phyloP scores from a whole-genome alignment of 1,140 invertebrate genomes.

The Scaptomyza pallida region DNA sequence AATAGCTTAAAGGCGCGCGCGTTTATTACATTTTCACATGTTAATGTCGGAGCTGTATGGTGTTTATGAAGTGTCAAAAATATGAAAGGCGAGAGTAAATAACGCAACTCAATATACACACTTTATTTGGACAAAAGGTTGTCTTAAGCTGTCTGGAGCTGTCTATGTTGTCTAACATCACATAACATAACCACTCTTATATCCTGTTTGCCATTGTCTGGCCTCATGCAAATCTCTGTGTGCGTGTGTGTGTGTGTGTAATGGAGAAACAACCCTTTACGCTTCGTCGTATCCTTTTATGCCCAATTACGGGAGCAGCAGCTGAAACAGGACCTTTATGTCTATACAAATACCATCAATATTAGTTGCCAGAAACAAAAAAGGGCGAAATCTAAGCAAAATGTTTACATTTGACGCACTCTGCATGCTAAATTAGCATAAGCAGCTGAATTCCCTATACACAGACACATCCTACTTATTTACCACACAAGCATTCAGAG shows the following conservation, averaged over 20 bases:
- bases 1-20: background rate
- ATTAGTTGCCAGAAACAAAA: slow-evolving; percentile 47
- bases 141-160: slow-evolving; percentile 8
- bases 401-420: slow-evolving; percentile 55
- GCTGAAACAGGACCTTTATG: slow-evolving; percentile 26
- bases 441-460: slow-evolving; percentile 37
- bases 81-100: slow-evolving; percentile 36
- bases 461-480: background rate
- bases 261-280: background rate
- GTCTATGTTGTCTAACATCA: slow-evolving; percentile 30
- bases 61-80: slow-evolving; percentile 19
- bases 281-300: slow-evolving; percentile 23
- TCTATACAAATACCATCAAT: slow-evolving; percentile 46
- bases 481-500: background rate
- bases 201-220: slow-evolving; percentile 63
- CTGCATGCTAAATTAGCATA: slow-evolving; percentile 70
- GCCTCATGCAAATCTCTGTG: slow-evolving; percentile 33
- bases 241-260: background rate
- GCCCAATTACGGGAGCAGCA: slow-evolving; percentile 42
- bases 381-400: slow-evolving; percentile 46
- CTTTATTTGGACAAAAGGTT: slow-evolving; percentile 12
- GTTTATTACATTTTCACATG: slow-evolving; percentile 1
- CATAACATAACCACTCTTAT: slow-evolving; percentile 35
- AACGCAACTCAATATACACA: slow-evolving; percentile 32
- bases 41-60: background rate